These are phyloP conservation scores for Nipponia nippon DNA, from an alignment of 2,113 vertebrate genomes.

Conservation along the genomic window DNA sequence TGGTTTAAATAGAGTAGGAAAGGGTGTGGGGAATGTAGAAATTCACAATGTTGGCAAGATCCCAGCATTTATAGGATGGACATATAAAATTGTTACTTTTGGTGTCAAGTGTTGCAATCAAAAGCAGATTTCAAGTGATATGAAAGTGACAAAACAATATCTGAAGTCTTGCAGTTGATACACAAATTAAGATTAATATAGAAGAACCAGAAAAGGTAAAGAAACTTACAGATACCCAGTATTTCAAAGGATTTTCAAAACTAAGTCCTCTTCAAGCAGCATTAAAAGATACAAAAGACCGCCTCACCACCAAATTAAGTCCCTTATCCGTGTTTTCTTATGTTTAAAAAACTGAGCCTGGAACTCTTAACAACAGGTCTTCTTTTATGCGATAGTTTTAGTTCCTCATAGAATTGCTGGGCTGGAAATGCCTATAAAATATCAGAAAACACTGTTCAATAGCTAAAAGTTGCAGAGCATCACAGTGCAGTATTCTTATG, in stretches of 20 bases:
- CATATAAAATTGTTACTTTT: neutral
- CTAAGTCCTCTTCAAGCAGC: neutral
- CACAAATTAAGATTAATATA: neutral
- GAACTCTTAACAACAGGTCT: neutral
- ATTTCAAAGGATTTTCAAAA: neutral
- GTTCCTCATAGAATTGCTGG: neutral
- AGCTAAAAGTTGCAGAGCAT: neutral
- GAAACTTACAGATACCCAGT: neutral
- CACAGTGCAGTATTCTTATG: neutral
- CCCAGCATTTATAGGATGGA: neutral
- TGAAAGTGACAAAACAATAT: neutral
- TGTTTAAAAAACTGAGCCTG: neutral
- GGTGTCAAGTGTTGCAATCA: neutral
- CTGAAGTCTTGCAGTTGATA: neutral
- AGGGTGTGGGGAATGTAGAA: neutral
- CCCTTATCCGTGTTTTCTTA: neutral
- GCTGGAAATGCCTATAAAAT: neutral
- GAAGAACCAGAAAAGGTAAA: neutral
- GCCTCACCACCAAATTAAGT: neutral
- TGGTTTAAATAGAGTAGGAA: neutral
- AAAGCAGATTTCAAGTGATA: neutral
- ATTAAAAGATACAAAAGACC: neutral
- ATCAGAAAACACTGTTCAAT: neutral
- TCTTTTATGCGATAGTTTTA: neutral
- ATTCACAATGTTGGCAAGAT: neutral